These are phyloP conservation scores for Scaptomyza graminum DNA, from an alignment of 1,140 invertebrate species.

Conservation along the genomic window DNA sequence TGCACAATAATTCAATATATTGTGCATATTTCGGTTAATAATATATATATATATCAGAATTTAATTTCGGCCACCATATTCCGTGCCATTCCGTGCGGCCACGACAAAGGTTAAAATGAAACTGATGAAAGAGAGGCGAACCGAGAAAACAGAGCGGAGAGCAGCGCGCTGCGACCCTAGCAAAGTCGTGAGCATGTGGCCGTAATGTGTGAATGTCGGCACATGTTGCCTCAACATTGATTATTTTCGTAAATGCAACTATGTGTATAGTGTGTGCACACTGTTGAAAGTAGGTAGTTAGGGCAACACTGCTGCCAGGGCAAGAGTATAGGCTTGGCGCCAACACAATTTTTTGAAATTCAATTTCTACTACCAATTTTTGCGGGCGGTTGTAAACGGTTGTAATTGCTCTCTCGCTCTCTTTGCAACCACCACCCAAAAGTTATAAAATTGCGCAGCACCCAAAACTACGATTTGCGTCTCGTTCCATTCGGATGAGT, in stretches of 20 bases:
- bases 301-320: constrained; percentile 10
- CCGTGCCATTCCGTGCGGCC: constrained; percentile 51
- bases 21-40: constrained; percentile 62
- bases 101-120: constrained; percentile 54
- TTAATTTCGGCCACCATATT: constrained; percentile 43
- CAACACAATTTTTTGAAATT: neutral
- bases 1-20: constrained; percentile 66
- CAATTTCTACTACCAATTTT: neutral
- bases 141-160: constrained; percentile 23
- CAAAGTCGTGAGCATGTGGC: constrained; percentile 13
- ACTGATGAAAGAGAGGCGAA: constrained; percentile 50
- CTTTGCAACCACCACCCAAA: constrained; percentile 43
- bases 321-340: neutral
- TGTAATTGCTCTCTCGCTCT: neutral
- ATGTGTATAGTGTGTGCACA: constrained; percentile 26
- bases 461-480: constrained; percentile 5
- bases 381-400: neutral
- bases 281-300: neutral
- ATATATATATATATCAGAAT: constrained; percentile 28
- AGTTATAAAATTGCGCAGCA: constrained; percentile 43
- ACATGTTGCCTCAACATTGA: constrained; percentile 35
- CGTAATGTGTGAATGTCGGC: constrained; percentile 12
- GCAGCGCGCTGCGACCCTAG: constrained; percentile 38
- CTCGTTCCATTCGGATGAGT: constrained; percentile 51
- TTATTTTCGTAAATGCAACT: neutral